Conservation (phyloP, 2,888 invertebrate species). For the Lochmaea crataegi region DNA sequence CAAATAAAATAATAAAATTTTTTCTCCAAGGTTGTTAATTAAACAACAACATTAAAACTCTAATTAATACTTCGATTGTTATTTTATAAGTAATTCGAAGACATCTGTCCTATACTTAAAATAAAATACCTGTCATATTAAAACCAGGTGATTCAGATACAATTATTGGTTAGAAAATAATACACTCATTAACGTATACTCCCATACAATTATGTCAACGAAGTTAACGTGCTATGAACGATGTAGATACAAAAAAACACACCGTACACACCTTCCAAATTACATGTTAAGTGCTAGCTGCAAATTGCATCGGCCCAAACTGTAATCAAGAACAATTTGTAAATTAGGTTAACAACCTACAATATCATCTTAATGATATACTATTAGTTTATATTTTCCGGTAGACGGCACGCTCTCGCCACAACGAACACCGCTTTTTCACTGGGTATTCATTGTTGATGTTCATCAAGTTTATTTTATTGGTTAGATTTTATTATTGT, state of each 20-base stretch:
- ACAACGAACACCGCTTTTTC: not conserved
- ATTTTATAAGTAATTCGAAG: not conserved
- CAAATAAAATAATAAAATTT: too few species aligned
- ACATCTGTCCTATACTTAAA: not conserved
- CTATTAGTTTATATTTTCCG: conserved; percentile 43
- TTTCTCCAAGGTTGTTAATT: too few species aligned
- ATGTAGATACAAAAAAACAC: conserved; percentile 2
- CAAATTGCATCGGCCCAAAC: conserved; percentile 46
- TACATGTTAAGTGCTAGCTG: conserved; percentile 44
- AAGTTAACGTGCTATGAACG: not conserved
- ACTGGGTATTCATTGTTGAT: not conserved
- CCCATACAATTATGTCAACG: not conserved
- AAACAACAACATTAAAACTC: too few species aligned
- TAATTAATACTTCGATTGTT: too few species aligned
- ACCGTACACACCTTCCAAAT: conserved; percentile 34
- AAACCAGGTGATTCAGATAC: not conserved
- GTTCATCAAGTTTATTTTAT: not conserved
- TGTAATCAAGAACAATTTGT: conserved; percentile 53
- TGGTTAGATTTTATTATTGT: not conserved
- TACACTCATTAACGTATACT: not conserved
- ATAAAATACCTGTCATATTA: not conserved
- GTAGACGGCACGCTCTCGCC: conserved; percentile 22
- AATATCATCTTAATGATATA: conserved; percentile 49
- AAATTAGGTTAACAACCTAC: conserved; percentile 51
- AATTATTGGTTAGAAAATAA: conserved; percentile 1